Base-by-base conservation (phyloP, 1,140 invertebrate genomes). In the Drusus annulatus region DNA sequence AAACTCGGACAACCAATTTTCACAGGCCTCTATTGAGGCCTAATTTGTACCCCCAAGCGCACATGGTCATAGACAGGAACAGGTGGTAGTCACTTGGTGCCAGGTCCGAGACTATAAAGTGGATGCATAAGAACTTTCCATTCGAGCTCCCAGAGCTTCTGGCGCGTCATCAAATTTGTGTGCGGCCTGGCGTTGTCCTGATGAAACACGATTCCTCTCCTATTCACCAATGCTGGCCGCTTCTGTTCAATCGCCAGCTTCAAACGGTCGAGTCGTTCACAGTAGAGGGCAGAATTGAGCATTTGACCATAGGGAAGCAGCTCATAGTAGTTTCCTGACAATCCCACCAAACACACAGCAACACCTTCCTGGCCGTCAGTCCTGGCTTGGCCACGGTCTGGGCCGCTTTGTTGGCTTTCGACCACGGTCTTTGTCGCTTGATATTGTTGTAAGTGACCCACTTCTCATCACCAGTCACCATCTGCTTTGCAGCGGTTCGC, bases 1-100 rank as follows among this genome's bases (percentile, higher is more conserved):
- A 68, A 68, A 31, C 63, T 31, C 63, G 63, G 63, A 62, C 58
- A 62, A 62, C 58, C 58, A 31, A 68, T 68, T 68, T 68, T 36
- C 5, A 28, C 25, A 28, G 25, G 25, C 25, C 25, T 28, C n/a
- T n/a, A n/a, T n/a, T n/a, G n/a, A n/a, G n/a, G n/a, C n/a, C n/a
- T n/a, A n/a, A n/a, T n/a, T n/a, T n/a, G n/a, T n/a, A n/a, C n/a
- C n/a, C n/a, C n/a, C n/a, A n/a, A n/a, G n/a, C n/a, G n/a, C n/a
- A n/a, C n/a, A n/a, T n/a, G n/a, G n/a, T n/a, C n/a, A n/a, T n/a
- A n/a, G n/a, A n/a, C n/a, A n/a, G n/a, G n/a, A n/a, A n/a, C n/a
- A n/a, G n/a, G n/a, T n/a, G n/a, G n/a, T n/a, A n/a, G n/a, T n/a
- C n/a, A n/a, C n/a, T n/a, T n/a, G n/a, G n/a, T n/a, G n/a, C n/a